These are phyloP conservation scores for Clamator glandarius DNA, from an alignment of 2,797 vertebrate genomes.

Conservation along the genomic window DNA sequence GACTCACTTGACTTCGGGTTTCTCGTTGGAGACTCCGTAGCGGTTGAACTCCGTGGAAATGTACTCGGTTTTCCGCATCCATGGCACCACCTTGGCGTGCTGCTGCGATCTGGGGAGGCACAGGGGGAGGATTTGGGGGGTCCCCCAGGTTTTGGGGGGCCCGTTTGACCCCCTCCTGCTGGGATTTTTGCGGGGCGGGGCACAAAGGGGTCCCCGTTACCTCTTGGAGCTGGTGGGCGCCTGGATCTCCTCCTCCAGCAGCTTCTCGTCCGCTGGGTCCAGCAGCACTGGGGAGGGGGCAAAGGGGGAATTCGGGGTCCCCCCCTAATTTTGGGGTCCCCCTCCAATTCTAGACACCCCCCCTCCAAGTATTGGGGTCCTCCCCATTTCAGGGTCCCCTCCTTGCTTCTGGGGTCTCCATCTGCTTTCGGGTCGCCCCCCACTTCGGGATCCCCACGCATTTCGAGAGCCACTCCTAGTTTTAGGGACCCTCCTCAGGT, in stretches of 20 bases:
- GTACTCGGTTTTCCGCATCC: slow-evolving; percentile 98
- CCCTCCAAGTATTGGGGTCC: too few relatives aligned
- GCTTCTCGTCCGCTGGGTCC: slow-evolving; percentile 93
- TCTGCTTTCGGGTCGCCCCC: too few relatives aligned
- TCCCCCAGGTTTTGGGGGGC: neutral
- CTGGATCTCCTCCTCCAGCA: slow-evolving; percentile 94
- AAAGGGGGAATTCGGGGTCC: too few relatives aligned
- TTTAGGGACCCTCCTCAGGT: too few relatives aligned
- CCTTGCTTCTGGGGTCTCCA: too few relatives aligned
- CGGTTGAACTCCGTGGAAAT: slow-evolving; percentile 97
- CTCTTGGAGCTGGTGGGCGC: slow-evolving; percentile 94
- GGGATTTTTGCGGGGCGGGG: too few relatives aligned
- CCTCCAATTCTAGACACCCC: too few relatives aligned
- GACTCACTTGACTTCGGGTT: slow-evolving; percentile 97
- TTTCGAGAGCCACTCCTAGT: neutral
- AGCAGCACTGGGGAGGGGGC: slow-evolving; percentile 79
- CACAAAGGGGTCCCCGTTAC: slow-evolving; percentile 73
- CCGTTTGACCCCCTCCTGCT: too few relatives aligned
- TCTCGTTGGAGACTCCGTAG: slow-evolving; percentile 94
- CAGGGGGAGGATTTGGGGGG: too few relatives aligned
- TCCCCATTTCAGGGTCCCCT: too few relatives aligned
- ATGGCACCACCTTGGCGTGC: slow-evolving; percentile 94
- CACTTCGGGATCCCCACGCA: too few relatives aligned
- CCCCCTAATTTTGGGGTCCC: too few relatives aligned
- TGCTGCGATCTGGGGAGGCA: slow-evolving; percentile 88